A percentile compares a stretch with the other conserved stretches of the same genome.
These are phyloP conservation scores for Epinephelus lanceolatus DNA, from an alignment of 2,113 vertebrate genomes.

Conservation along the genomic window DNA sequence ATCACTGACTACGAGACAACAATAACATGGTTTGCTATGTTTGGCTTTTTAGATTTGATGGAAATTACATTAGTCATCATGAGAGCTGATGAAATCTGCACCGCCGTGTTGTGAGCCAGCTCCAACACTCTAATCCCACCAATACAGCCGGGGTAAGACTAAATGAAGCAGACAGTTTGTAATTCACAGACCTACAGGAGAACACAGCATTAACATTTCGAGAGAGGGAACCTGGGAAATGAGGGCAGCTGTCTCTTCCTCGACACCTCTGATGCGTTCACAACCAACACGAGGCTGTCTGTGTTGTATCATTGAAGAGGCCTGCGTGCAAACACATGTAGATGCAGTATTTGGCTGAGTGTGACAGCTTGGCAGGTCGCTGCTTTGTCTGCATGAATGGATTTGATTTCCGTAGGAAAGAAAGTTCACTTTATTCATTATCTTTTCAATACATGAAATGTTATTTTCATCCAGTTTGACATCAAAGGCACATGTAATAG, in stretches of 20 bases:
- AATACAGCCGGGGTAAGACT: background rate
- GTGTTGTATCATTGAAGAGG: background rate
- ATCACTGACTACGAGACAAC: slow-evolving; percentile 8
- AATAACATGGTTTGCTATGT: slow-evolving; percentile 3
- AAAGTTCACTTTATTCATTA: too few species aligned
- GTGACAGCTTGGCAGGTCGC: background rate
- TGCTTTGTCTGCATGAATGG: background rate
- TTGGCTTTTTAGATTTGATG: slow-evolving; percentile 25
- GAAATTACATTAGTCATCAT: slow-evolving; percentile 16
- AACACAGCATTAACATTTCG: slow-evolving; percentile 9
- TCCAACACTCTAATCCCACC: background rate
- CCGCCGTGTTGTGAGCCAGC: background rate
- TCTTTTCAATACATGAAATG: too few species aligned
- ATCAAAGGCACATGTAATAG: too few species aligned
- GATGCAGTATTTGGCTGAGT: background rate
- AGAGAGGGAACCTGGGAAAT: slow-evolving; percentile 10
- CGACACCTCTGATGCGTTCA: background rate
- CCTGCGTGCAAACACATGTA: background rate
- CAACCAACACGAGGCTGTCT: background rate
- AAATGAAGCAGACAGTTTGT: slow-evolving; percentile 7
- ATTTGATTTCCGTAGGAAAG: too few species aligned
- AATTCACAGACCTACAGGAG: background rate
- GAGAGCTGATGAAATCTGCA: slow-evolving; percentile 3
- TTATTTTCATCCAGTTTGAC: too few species aligned
- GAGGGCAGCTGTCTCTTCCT: background rate